Base-by-base conservation (phyloP, 1,140 invertebrate genomes). In the Apolygus lucorum region DNA sequence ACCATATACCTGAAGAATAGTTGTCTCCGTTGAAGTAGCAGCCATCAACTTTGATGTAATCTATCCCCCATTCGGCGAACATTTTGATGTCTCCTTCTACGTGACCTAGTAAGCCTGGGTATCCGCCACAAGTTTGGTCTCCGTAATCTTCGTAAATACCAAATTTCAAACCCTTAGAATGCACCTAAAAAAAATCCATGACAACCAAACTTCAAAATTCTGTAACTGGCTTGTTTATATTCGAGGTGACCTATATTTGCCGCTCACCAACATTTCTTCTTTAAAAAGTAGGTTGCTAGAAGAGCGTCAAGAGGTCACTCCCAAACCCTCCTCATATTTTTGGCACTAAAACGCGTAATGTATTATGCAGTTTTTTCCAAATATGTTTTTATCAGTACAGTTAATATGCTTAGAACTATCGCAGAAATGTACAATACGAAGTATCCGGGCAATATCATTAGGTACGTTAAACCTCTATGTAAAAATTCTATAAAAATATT, bases 81-180 rank as follows among this genome's bases (percentile, higher is more conserved):
- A 91, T 93, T 27, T 89, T 80, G 0, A 95, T 94, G 81, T 98
- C 96, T 74, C 82, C 82, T 75, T 92, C 83, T 75, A 96, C 82
- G 80, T 92, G 87, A 1, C 91, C 92, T 54, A 95, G 82, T 71
- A 93, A 90, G 49, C 96, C 96, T 17, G 96, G 96, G 79, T 96
- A 99, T 4, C 95, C 95, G 1, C 88, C 91, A 76, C 96, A 99
- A 0, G 96, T 99, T 76, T 90, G 90, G 73, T 90, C 95, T 1
- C 96, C 96, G 81, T 90, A 97, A 78, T 98, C 95, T 79, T 96
- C 93, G 78, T 99, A 99, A 71, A 98, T 96, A 22, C 96, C 96
- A 77, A 99, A 93, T 79, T 97, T 98, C 1, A 99, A 80, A 59
- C 93, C 94, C 81, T 90, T 92, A 4, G 87, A 85, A 81, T 99